phyloP scores from a whole-genome alignment of 64 coral and sea anemone genomes.

The Montipora foliosa region DNA sequence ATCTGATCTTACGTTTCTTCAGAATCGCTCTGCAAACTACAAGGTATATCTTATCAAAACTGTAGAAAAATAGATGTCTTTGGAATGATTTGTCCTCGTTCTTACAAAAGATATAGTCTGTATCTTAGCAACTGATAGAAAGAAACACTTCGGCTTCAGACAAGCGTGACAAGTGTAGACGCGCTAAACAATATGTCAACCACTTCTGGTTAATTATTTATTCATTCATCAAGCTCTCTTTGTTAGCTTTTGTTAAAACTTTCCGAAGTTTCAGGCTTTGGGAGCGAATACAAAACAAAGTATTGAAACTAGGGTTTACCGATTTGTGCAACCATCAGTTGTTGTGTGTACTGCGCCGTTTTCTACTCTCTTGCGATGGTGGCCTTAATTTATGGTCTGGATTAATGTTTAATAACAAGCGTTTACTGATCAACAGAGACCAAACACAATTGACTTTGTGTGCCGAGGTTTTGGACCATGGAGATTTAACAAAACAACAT shows the following conservation, averaged over 20 bases:
- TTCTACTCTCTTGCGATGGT: neutral
- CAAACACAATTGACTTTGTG: neutral
- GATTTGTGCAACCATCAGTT: neutral
- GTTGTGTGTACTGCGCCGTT: neutral
- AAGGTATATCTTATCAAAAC: too few relatives aligned
- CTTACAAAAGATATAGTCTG: neutral
- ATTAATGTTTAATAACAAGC: neutral
- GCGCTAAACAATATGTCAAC: constrained; percentile 39
- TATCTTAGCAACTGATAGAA: neutral
- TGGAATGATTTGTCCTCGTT: too few relatives aligned
- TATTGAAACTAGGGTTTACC: too few relatives aligned
- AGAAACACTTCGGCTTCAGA: neutral
- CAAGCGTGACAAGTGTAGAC: neutral
- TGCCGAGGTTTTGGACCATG: neutral
- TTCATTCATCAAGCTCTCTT: neutral
- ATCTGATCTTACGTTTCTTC: too few relatives aligned
- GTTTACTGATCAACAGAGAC: constrained; percentile 20
- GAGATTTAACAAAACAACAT: neutral
- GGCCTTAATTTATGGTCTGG: neutral
- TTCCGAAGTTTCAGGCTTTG: neutral
- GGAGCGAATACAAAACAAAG: neutral
- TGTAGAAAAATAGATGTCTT: too few relatives aligned
- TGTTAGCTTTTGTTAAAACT: neutral
- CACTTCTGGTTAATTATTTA: constrained; percentile 32
- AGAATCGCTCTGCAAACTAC: too few relatives aligned